Base-by-base conservation (phyloP, 2,113 vertebrate genomes). In the Engraulis encrasicolus region DNA sequence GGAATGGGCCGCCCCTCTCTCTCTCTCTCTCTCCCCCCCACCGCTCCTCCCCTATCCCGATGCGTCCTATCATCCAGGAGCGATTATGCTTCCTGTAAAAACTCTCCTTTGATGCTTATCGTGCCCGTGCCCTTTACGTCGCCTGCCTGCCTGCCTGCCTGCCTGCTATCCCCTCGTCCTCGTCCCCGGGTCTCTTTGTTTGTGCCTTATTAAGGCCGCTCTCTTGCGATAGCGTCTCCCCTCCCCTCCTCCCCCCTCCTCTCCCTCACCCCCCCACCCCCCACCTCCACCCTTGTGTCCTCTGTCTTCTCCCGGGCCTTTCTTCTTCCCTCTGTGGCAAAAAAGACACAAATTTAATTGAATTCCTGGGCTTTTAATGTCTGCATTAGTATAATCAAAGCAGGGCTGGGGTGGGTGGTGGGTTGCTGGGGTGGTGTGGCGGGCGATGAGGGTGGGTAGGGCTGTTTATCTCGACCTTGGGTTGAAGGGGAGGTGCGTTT, bases 391-490 rank as follows among this genome's bases (percentile, higher is more conserved):
- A 91, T 93, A 94, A 95, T 95, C 93, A 93, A 89, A 91, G 86
- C 58, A 85, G 74, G 61, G 58, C 27, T 6, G 40, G 54, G 78
- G 80, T 17, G 45, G 37, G n/a, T n/a, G n/a, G n/a, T n/a, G n/a
- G n/a, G n/a, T n/a, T n/a, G 58, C 27, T 6, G 40, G 54, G 78
- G 80, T 17, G 45, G 37, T n/a, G n/a, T n/a, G n/a, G n/a, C n/a
- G n/a, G n/a, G 40, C 23, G 77, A 52, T 84, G 82, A 78, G 85
- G 45, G 78, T 85, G 78, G 89, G 84, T 52, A 50, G 86, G 89
- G 86, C 90, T 94, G 93, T 95, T 95, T 94, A 95, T 95, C 95
- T 91, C 85, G 87, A 95, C 94, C 94, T 95, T 94, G 93, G 91
- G 11, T 74, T 74, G 66, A 31, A 74, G 27, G 27, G 31, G 27